Conservation (phyloP, 2,888 invertebrate species). For the Calameuta filiformis region DNA sequence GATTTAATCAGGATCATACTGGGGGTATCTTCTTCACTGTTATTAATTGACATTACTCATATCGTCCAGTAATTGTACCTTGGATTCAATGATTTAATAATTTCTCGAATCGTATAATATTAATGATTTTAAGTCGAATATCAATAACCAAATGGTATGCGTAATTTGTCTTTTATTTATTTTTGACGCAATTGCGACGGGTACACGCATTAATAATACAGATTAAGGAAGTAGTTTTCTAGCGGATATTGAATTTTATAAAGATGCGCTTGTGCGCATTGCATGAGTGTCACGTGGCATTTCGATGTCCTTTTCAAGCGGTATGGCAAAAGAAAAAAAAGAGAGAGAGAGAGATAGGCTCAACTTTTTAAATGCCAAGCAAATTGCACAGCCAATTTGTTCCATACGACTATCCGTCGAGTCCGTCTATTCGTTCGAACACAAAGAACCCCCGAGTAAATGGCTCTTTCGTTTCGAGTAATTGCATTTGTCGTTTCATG, state of each 20-base stretch:
- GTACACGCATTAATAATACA: not conserved
- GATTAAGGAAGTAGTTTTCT: not conserved
- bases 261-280: not conserved
- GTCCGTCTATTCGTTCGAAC: not conserved
- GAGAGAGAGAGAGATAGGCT: slow-evolving; percentile 9
- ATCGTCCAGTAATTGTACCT: not conserved
- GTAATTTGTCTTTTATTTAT: not conserved
- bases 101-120: too few species aligned
- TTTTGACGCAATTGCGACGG: not conserved
- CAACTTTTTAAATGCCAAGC: slow-evolving; percentile 11
- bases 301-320: not conserved
- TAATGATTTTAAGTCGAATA: too few species aligned
- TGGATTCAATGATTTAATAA: not conserved
- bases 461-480: not conserved
- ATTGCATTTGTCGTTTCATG: not conserved
- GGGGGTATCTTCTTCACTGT: not conserved
- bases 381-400: not conserved
- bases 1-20: not conserved
- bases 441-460: not conserved
- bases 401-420: not conserved
- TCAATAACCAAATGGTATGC: not conserved
- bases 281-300: not conserved
- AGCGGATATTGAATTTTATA: not conserved
- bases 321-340: slow-evolving; percentile 22
- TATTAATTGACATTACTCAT: not conserved